Conservation (phyloP, 2,797 vertebrate genomes). For the Eulemur albifrons region DNA sequence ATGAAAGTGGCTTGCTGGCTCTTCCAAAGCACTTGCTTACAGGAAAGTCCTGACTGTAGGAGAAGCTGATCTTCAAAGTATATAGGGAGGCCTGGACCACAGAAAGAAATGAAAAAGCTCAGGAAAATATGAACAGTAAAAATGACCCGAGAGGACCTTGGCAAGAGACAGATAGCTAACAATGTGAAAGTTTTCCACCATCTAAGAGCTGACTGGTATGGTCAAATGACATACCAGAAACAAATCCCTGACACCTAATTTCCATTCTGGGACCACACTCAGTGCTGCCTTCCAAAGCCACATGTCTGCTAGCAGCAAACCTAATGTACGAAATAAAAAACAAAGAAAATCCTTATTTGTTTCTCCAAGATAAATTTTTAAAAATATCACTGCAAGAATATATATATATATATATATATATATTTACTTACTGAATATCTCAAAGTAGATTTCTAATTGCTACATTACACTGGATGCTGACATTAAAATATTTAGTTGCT, state of each 20-base stretch:
- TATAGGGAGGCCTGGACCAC: not conserved
- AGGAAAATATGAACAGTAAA: not conserved
- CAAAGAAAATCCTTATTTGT: not conserved
- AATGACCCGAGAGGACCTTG: not conserved
- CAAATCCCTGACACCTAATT: not conserved
- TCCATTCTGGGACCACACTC: not conserved
- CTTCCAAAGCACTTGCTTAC: not conserved
- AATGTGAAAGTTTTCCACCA: not conserved
- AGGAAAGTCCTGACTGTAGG: not conserved
- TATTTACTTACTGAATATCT: not conserved
- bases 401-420: not conserved
- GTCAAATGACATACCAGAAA: not conserved
- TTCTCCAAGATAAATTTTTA: not conserved
- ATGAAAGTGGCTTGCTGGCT: not conserved
- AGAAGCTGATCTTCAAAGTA: not conserved
- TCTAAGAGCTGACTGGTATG: not conserved
- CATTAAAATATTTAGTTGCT: not conserved
- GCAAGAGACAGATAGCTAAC: not conserved
- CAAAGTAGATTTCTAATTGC: not conserved
- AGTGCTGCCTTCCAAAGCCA: not conserved
- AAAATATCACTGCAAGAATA: not conserved
- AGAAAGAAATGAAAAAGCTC: not conserved
- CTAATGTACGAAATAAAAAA: slow-evolving; percentile 20
- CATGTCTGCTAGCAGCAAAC: not conserved
- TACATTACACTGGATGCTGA: not conserved